Evolutionary conservation across 2,113 vertebrate genomes (phyloP).

Genomic region (Oncorhynchus keta): DNA sequence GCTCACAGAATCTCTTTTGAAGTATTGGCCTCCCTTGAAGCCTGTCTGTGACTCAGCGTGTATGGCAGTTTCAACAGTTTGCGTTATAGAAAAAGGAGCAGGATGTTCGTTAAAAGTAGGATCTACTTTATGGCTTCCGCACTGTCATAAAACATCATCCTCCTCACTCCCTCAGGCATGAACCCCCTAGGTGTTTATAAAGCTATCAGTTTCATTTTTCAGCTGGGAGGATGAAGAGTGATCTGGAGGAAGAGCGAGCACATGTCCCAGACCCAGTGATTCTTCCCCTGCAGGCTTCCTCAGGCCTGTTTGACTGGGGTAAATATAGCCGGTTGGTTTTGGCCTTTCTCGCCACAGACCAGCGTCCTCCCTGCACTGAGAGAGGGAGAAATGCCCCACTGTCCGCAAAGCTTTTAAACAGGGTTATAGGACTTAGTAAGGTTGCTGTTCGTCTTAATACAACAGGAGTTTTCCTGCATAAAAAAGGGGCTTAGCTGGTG

Average conservation of each 20-base stretch:
- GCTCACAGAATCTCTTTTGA: background rate
- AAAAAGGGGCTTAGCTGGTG: too few relatives aligned
- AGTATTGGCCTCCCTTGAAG: too few relatives aligned
- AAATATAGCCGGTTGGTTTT: conserved; percentile 80
- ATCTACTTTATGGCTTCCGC: background rate
- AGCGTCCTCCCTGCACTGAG: conserved; percentile 40
- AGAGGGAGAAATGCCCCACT: conserved; percentile 12
- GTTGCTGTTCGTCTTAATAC: conserved; percentile 32
- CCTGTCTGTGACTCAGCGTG: too few relatives aligned
- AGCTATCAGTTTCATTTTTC: background rate
- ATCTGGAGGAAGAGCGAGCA: background rate
- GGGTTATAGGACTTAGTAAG: conserved; percentile 33
- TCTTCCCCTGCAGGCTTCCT: conserved; percentile 26
- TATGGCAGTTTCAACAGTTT: background rate
- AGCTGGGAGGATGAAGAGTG: background rate
- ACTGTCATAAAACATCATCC: background rate
- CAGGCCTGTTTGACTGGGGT: conserved; percentile 67
- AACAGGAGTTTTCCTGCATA: background rate
- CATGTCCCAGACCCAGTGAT: background rate
- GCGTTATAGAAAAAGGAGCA: conserved; percentile 1
- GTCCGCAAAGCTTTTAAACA: conserved; percentile 51
- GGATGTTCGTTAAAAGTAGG: background rate
- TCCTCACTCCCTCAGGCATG: too few relatives aligned
- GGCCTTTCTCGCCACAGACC: conserved; percentile 65
- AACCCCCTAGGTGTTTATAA: background rate